Evolutionary conservation across 1,140 invertebrate genomes (phyloP).

Genomic region (Drosophila micromelanica): DNA sequence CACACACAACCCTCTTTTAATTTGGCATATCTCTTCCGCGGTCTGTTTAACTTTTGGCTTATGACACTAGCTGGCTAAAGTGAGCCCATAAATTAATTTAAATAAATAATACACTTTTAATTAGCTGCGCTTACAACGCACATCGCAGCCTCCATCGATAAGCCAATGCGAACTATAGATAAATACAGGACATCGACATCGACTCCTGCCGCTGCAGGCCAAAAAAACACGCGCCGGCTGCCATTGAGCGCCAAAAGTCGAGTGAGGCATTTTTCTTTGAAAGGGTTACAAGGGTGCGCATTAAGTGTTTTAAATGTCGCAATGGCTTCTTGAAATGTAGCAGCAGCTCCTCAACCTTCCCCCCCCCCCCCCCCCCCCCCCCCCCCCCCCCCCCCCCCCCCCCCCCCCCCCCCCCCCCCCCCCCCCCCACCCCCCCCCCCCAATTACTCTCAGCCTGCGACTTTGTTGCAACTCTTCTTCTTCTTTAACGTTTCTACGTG

Average conservation of each 20-base stretch:
- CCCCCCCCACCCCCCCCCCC: too few relatives aligned
- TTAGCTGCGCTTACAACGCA: constrained; percentile 63
- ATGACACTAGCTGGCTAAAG: constrained; percentile 44
- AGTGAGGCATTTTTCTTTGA: neutral
- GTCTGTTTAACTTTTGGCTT: constrained; percentile 73
- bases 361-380: too few relatives aligned
- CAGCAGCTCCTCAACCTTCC: constrained; percentile 29
- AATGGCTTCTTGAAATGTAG: constrained; percentile 66
- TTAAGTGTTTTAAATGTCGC: constrained; percentile 77
- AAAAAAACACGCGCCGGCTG: neutral
- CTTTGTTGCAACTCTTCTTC: constrained; percentile 59
- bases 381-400: too few relatives aligned
- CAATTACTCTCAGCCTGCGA: constrained; percentile 69
- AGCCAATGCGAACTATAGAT: constrained; percentile 43
- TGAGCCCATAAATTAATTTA: constrained; percentile 69
- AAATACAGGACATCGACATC: constrained; percentile 3
- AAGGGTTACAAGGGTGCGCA: constrained; percentile 55
- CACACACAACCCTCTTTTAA: constrained; percentile 3
- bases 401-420: too few relatives aligned
- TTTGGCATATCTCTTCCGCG: constrained; percentile 1
- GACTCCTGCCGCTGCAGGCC: neutral
- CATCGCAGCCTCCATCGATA: constrained; percentile 29
- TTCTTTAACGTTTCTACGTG: neutral
- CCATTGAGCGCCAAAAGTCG: constrained; percentile 31
- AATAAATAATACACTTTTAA: constrained; percentile 80